Evolutionary conservation across 1,140 invertebrate genomes (phyloP), one percentile per base, ranked within the genome.

Genomic region (Vanessa tameamea): DNA sequence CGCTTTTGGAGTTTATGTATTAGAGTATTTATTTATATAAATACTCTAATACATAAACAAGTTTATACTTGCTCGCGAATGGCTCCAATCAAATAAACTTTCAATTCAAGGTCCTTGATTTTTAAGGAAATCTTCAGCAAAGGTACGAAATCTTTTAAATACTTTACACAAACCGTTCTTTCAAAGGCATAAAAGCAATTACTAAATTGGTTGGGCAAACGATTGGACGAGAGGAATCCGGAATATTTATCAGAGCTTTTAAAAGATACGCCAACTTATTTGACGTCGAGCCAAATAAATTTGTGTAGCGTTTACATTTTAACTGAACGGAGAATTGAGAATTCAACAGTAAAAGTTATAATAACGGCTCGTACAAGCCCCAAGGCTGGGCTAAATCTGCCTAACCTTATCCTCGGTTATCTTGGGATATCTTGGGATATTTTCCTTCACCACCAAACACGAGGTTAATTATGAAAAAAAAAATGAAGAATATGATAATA

Each of bases 201-300:
- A 77, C 76, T 73, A 77, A 77, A 77, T 77, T 77, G 76, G 71
- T 73, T 73, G 71, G 70, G 66, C 67, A 72, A 72, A 69, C 67
- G 63, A 73, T 69, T 68, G 76, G 64, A 77, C 66, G 47, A 48
- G 37, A 69, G 63, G 71, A 66, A 73, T 69, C 48, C 71, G 63
- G 76, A 72, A 77, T 75, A 75, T 77, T 77, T 77, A 73, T 77
- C 67, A 61, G 68, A 69, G 75, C 70, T 50, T 72, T 73, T 73
- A 72, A 72, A 64, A 69, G 75, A 73, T 73, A 69, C 66, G 59
- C 50, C 55, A 70, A 69, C 47, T 68, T 73, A 76, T 70, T 73
- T 76, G 70, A 73, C 55, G 64, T 65, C 57, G 37, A 69, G 20
- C 51, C 51, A 67, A 55, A 66, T 68, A 43, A 67, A 47, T n/a